Base-by-base conservation (phyloP, 2,888 invertebrate genomes). In the Pandemis heparana region DNA sequence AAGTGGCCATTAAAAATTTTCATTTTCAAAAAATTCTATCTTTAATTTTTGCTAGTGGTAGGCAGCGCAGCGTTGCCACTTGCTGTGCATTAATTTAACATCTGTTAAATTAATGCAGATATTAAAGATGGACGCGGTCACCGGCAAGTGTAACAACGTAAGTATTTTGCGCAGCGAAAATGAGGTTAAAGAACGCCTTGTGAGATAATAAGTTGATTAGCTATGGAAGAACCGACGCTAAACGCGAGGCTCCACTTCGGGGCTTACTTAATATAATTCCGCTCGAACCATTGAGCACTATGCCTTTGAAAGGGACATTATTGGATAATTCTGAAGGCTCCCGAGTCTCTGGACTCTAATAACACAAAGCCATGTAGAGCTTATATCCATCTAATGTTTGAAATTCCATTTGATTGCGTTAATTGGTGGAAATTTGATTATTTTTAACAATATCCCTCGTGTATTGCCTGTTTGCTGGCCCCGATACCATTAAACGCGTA, bases 401-500 rank as follows among this genome's bases (percentile, higher is more conserved):
- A 32, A 32, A 60, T 39, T 38, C 59, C 23, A 68, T 32, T 59
- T 32, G 23, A 43, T 59, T n/a, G 59, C 66, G 41, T 56, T 56
- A 60, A 66, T 53, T 66, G 53, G 8, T 12, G 66, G 12, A 59
- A 67, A 86, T 85, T 87, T 85, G 79, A 85, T 88, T 89, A 84
- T 87, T 89, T 86, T 86, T 85, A 87, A 85, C 81, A 84, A 80
- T 80, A 76, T 77, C 77, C 77, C 82, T 77, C 80, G 78, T 79
- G 82, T 81, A 84, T 82, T 81, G 79, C 66, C 77, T 78, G 81
- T 83, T 82, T 82, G 81, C 79, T 83, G 77, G 79, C 82, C 79
- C 83, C 82, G 76, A 76, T 75, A 73, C 85, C 84, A 88, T 90
- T 88, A 85, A 84, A 79, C 81, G 85, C 82, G 85, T 84, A 87